Evolutionary conservation across 2,888 invertebrate species (phyloP).

Genomic region (Macroteleia sp.): DNA sequence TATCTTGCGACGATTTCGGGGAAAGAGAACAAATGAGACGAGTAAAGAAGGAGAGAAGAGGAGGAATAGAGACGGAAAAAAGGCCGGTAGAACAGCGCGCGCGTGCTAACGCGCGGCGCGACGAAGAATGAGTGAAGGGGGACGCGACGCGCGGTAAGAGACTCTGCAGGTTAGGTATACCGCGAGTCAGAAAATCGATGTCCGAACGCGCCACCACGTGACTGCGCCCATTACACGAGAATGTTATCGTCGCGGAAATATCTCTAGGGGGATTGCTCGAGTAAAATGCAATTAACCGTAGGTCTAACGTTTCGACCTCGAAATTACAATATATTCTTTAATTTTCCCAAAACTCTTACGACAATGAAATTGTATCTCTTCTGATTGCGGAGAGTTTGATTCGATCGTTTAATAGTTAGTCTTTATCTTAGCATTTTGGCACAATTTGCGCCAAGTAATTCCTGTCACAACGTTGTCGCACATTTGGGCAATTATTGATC

Average conservation of each 20-base stretch:
- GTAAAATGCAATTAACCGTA: slow-evolving; percentile 46
- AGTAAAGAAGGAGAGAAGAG: slow-evolving; percentile 19
- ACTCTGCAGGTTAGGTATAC: slow-evolving; percentile 67
- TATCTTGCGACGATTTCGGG: slow-evolving; percentile 41
- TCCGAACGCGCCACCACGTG: slow-evolving; percentile 76
- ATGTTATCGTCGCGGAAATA: slow-evolving; percentile 69
- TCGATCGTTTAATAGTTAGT: too few relatives aligned
- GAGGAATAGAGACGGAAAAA: slow-evolving; percentile 51
- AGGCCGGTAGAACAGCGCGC: slow-evolving; percentile 53
- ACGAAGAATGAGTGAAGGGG: slow-evolving; percentile 59
- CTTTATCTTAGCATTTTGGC: too few relatives aligned
- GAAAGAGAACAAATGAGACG: slow-evolving; percentile 25
- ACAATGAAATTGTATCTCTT: too few relatives aligned
- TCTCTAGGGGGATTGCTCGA: slow-evolving; percentile 36
- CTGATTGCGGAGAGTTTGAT: too few relatives aligned
- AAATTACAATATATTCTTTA: too few relatives aligned
- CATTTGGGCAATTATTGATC: slow-evolving; percentile 41
- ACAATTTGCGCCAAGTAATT: not conserved
- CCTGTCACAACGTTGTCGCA: not conserved
- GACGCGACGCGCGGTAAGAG: slow-evolving; percentile 56
- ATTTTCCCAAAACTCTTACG: too few relatives aligned
- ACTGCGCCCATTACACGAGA: slow-evolving; percentile 73
- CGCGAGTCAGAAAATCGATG: slow-evolving; percentile 77
- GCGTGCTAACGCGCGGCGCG: slow-evolving; percentile 61
- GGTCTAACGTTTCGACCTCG: too few relatives aligned